Base-by-base conservation (phyloP, 2,797 vertebrate genomes). In the Graptemys geographica region DNA sequence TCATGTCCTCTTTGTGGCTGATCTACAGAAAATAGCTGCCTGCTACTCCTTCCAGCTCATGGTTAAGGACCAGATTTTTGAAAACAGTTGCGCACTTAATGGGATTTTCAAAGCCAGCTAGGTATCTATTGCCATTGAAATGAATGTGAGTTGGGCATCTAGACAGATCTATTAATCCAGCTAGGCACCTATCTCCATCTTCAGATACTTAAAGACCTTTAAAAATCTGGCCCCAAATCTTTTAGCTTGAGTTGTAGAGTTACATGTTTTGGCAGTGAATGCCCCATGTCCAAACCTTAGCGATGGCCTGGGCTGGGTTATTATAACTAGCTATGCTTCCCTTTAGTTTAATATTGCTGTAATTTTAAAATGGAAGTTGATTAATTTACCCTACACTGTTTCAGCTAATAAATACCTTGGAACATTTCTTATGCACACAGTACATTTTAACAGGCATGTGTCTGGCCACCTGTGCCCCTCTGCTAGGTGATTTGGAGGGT, bases 401-500 rank as follows among this genome's bases (percentile, higher is more conserved):
- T 72, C 5, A 49, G 41, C 41, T 74, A 89, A 41, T 49, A 27
- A 88, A 31, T 23, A 65, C 62, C n/a, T 62, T 1, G 51, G 12
- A 86, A 55, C 47, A 79, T 4, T 84, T 31, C 44, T 49, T 76
- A 79, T 83, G 23, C 6, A 33, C 4, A 10, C 4, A 1, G 12
- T 49, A 3, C 52, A 25, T 21, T 13, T 31, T 51, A 80, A 69
- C 25, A 53, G 19, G 3, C 52, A 18, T 13, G 1, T 19, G 86
- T 76, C 55, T 28, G 79, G 5, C 1, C 2, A 44, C 21, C 8
- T 5, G 0, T 2, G 3, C 23, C 4, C 6, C 91, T 87, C 44
- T 57, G n/a, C 56, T 78, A 33, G 15, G 59, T 33, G 59, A 62
- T 62, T 16, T 62, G 31, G 28, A 33, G 31, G 31, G 59, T 62